These are phyloP conservation scores for Beris chalybata DNA, from an alignment of 2,888 invertebrate genomes.

Conservation along the genomic window DNA sequence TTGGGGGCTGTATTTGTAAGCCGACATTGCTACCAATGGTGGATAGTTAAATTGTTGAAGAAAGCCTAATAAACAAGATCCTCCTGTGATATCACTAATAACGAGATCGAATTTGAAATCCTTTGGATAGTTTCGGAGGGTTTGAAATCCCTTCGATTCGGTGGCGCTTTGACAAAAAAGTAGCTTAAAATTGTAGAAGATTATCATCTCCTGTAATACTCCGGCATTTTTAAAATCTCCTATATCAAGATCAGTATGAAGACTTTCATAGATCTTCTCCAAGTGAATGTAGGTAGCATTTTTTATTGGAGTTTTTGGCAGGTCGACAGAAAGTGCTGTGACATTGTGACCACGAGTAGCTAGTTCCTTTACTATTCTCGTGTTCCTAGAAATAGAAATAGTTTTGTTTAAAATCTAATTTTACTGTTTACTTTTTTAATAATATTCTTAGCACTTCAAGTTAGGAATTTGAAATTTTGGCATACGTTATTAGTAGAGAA, in stretches of 20 bases:
- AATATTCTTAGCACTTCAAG: no score
- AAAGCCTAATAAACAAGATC: conserved; percentile 44
- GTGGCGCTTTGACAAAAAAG: conserved; percentile 36
- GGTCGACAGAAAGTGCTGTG: conserved; percentile 43
- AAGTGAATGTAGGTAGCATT: conserved; percentile 46
- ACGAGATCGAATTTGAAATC: conserved; percentile 48
- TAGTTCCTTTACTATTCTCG: conserved; percentile 30
- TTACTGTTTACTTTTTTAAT: no score
- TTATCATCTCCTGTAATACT: conserved; percentile 18
- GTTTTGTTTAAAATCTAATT: not conserved
- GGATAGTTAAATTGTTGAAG: conserved; percentile 47
- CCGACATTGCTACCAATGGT: conserved; percentile 43
- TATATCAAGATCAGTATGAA: conserved; percentile 29
- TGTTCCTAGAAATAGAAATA: conserved; percentile 28
- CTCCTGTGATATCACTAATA: conserved; percentile 44
- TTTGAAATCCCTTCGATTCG: conserved; percentile 44
- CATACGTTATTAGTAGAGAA: no score
- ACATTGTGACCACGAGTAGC: conserved; percentile 39
- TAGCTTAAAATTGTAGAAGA: conserved; percentile 34
- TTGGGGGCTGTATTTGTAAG: conserved; percentile 41
- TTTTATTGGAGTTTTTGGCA: conserved; percentile 39
- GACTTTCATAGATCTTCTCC: conserved; percentile 42
- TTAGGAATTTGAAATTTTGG: no score
- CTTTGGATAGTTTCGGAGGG: conserved; percentile 44
- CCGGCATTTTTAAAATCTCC: not conserved